These are phyloP conservation scores for Parotia lawesii DNA, from an alignment of 2,113 vertebrate species.

Conservation along the genomic window DNA sequence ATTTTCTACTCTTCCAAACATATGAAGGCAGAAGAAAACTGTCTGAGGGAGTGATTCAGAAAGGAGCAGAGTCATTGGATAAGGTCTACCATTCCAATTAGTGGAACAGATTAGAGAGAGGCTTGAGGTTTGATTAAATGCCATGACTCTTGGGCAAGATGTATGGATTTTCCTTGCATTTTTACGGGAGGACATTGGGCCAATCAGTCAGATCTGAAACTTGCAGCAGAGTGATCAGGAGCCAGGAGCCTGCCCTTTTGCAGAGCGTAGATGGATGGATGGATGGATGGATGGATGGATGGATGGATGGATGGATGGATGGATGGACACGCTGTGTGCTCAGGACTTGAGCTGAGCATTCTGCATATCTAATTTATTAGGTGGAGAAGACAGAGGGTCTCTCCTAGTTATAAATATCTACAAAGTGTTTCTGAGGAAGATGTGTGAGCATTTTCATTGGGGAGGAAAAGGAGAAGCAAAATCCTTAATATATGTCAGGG, in stretches of 20 bases:
- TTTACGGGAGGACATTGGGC: background rate
- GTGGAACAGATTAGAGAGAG: background rate
- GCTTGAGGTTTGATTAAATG: background rate
- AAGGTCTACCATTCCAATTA: background rate
- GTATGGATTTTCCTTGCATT: background rate
- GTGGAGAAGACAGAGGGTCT: background rate
- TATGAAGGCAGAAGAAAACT: background rate
- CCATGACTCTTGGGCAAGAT: background rate
- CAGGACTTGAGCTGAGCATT: background rate
- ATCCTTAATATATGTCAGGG: background rate
- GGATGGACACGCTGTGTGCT: accelerated
- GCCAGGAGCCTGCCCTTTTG: background rate
- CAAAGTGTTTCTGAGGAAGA: background rate
- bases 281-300: background rate
- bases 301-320: background rate
- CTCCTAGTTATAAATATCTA: background rate
- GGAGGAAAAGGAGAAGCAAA: background rate
- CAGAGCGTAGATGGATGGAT: background rate
- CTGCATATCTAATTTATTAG: background rate
- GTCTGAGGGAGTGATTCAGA: background rate
- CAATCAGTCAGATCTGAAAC: background rate
- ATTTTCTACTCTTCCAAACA: background rate
- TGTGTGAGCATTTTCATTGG: background rate
- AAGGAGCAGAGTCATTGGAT: background rate
- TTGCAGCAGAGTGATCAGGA: background rate